Conservation (phyloP, 92 coral and sea anemone species). For the Isaurus tuberculatus region DNA sequence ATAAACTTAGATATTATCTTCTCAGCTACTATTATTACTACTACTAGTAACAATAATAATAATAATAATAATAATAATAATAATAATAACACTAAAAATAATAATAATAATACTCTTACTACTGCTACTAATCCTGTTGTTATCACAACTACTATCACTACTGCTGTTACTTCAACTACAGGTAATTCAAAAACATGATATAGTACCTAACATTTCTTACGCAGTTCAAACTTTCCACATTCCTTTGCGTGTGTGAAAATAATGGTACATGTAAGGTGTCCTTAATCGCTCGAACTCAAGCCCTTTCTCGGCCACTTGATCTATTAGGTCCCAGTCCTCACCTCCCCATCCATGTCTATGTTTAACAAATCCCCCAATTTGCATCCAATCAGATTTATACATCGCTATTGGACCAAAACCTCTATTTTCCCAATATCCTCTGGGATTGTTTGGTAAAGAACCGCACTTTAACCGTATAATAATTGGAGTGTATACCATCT, state of each 20-base stretch:
- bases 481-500: neutral
- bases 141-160: too few relatives aligned
- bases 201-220: too few relatives aligned
- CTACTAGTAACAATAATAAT: too few relatives aligned
- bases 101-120: too few relatives aligned
- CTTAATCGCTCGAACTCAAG: slow-evolving; percentile 47
- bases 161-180: too few relatives aligned
- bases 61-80: too few relatives aligned
- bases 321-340: slow-evolving; percentile 58
- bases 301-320: slow-evolving; percentile 27
- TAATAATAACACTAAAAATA: too few relatives aligned
- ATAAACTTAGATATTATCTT: too few relatives aligned
- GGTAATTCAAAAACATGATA: too few relatives aligned
- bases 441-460: neutral
- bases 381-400: slow-evolving; percentile 57
- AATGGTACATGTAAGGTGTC: slow-evolving; percentile 41
- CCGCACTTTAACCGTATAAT: neutral
- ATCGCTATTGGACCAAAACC: slow-evolving; percentile 15
- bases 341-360: slow-evolving; percentile 56
- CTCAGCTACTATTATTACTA: too few relatives aligned
- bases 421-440: neutral
- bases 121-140: too few relatives aligned
- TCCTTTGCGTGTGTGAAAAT: neutral
- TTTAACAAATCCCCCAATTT: slow-evolving; percentile 30
- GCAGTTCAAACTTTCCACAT: neutral